Evolutionary conservation across 2,888 invertebrate genomes (phyloP), one percentile per base, ranked within the genome.

Genomic region (Apodemia duryi): DNA sequence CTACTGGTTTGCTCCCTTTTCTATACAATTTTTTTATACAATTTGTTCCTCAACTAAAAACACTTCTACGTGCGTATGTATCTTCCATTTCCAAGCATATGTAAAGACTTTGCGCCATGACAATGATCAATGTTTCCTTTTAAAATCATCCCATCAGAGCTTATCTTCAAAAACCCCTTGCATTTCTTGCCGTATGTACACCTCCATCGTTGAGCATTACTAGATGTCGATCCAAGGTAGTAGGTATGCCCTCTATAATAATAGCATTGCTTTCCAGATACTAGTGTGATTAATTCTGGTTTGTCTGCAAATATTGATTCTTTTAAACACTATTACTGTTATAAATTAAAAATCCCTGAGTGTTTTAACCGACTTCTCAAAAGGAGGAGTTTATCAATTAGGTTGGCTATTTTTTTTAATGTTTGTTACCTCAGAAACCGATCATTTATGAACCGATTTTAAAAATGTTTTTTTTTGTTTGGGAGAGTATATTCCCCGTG

Each of bases 211-310:
- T 60, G 29, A 11, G 57, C 32, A 13, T 35, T 60, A 6, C 32
- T 13, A 2, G 29, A 32, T 7, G 35, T 6, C 0, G 32, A 32
- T 10, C 32, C 32, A 7, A 60, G 32, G 4, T 35, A 60, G 35
- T n/a, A 60, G 5, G 57, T 60, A 13, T 60, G 32, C 6, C 57
- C 57, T 60, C 28, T 32, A 6, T 35, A 60, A 13, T 32, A 32
- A 13, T 60, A 60, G 13, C 29, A 29, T n/a, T 60, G 57, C 32
- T 60, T 60, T 32, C 57, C 57, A 13, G 57, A 60, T 6, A 60
- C 57, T 60, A 60, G 32, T 11, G 57, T 60, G 2, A 60, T 60
- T 13, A 60, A 13, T 35, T 60, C 32, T 32, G 57, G 57, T 6
- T 13, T 32, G 57, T 60, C 57, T 60, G 57, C 13, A 35, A 60